Evolutionary conservation across 2,888 invertebrate genomes (phyloP).

Genomic region (Sussaba pulchella): DNA sequence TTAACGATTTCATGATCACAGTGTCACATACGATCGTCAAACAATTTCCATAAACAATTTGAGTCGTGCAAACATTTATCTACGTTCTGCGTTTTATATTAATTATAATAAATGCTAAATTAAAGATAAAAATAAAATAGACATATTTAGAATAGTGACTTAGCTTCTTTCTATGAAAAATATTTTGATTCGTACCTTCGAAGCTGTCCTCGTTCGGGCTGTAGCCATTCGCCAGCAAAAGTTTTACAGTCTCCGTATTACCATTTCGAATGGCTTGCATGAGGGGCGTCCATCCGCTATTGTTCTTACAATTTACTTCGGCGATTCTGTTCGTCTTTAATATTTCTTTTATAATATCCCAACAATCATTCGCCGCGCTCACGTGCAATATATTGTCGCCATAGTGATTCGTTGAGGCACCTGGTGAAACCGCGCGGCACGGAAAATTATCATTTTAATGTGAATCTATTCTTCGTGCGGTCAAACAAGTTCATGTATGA

Average conservation of each 20-base stretch:
- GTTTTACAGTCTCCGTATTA: constrained; percentile 75
- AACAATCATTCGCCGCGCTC: constrained; percentile 78
- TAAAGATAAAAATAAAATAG: too few species aligned
- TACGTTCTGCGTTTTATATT: too few species aligned
- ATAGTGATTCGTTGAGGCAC: constrained; percentile 77
- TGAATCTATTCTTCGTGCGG: background rate
- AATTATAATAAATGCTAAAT: too few species aligned
- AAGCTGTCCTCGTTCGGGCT: constrained; percentile 75
- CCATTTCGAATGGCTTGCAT: constrained; percentile 81
- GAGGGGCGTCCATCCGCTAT: constrained; percentile 82
- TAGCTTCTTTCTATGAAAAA: too few species aligned
- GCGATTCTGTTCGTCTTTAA: constrained; percentile 68
- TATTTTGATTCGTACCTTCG: too few species aligned
- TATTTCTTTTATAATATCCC: constrained; percentile 73
- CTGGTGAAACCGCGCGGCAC: constrained; percentile 78
- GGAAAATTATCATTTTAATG: constrained; percentile 2
- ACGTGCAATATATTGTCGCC: constrained; percentile 80
- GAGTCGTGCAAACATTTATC: too few species aligned
- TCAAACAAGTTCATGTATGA: too few species aligned
- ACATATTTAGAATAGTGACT: too few species aligned
- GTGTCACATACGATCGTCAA: too few species aligned
- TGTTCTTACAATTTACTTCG: constrained; percentile 76
- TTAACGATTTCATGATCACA: too few species aligned
- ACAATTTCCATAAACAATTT: too few species aligned
- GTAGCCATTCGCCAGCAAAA: constrained; percentile 74